Evolutionary conservation across 2,113 vertebrate genomes (phyloP), one percentile per base, ranked within the genome.

Genomic region (Tupaia chinensis): DNA sequence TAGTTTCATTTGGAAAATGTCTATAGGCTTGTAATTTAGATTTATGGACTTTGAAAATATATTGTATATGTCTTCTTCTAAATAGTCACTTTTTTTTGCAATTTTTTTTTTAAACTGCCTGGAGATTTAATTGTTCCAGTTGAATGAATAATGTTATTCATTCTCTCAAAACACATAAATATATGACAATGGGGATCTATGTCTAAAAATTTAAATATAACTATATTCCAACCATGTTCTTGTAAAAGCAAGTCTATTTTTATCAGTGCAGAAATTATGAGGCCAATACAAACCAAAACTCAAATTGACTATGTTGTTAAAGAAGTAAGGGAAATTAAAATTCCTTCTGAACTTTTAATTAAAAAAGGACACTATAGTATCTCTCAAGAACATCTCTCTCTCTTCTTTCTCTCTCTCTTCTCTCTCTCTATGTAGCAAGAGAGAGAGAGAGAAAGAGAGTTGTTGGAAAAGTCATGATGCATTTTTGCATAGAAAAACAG

Each of bases 21-120:
- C 3, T 3, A 72, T 53, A 69, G 16, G 32, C 19, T 9, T 56
- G 27, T 61, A 91, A 69, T 79, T 94, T 34, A 66, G 27, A 13
- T 90, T n/a, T 79, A 13, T 93, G 56, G 61, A 4, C 16, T 82
- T 82, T 53, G 20, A 76, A 84, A 70, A 14, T 34, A 44, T 44
- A 44, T 44, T 44, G 44, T 44, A 44, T 44, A 56, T 58, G 16
- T 73, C 68, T 85, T 73, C 68, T 85, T 89, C 34, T 61, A 77
- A 85, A 82, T 12, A 65, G 69, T 32, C 63, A 29, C 61, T 80
- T 82, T 74, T 89, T 89, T 56, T 84, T 1, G 17, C 65, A 88
- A 17, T 58, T 56, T 15, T 11, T 60, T 87, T 78, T 90, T 92
- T 83, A 89, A 86, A 16, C 86, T 80, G 79, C n/a, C 56, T 86